Conservation (phyloP, 2,797 vertebrate species). For the Falco rusticolus region DNA sequence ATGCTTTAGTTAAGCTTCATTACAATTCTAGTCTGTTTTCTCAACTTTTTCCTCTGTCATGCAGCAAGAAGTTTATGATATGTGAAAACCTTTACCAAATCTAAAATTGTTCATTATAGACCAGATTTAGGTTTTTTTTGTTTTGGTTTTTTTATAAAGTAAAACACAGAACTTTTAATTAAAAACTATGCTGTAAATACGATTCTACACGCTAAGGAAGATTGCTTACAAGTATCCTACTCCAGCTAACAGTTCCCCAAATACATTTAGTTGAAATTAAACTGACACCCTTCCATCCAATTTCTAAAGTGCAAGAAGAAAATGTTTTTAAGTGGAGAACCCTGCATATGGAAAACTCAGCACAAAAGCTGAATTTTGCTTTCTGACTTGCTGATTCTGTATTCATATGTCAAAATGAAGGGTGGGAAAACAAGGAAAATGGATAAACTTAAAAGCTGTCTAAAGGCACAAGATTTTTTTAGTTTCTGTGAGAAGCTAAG, state of each 20-base stretch:
- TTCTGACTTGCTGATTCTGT: neutral
- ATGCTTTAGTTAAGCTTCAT: neutral
- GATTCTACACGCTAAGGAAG: neutral
- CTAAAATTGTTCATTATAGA: neutral
- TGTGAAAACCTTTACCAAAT: neutral
- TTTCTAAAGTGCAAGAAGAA: neutral
- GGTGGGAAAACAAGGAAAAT: neutral
- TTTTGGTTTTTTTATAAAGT: neutral
- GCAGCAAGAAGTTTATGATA: neutral
- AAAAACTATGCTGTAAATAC: neutral
- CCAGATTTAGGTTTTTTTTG: neutral
- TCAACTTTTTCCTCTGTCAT: neutral
- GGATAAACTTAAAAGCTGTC: neutral
- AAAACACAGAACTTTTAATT: neutral
- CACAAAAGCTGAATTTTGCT: neutral
- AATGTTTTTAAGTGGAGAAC: neutral
- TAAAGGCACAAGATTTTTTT: neutral
- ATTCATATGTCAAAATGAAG: neutral
- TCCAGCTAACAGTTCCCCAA: neutral
- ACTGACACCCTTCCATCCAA: neutral
- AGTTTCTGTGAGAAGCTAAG: neutral
- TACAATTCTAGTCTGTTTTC: neutral
- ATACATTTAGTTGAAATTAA: neutral
- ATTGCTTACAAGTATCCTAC: neutral
- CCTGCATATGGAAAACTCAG: neutral